A percentile compares a stretch with the other conserved stretches of the same genome.
These are phyloP conservation scores for Myotis lucifugus DNA, from an alignment of 2,113 vertebrate genomes.

Conservation along the genomic window DNA sequence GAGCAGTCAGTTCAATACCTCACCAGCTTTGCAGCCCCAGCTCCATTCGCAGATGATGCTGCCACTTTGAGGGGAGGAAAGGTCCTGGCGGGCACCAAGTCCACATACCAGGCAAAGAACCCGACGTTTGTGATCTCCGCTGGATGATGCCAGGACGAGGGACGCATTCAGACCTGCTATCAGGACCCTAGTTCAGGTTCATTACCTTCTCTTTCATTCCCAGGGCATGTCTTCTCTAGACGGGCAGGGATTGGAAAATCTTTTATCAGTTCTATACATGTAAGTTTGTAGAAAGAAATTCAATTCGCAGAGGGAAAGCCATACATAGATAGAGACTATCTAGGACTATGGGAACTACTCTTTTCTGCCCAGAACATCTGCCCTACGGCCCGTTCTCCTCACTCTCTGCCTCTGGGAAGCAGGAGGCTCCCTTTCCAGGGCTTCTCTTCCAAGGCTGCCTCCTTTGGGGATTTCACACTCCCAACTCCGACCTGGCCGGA, in stretches of 20 bases:
- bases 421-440: not conserved
- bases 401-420: not conserved
- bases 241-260: not conserved
- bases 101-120: not conserved
- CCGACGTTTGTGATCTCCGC: not conserved
- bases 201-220: not conserved
- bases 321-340: not conserved
- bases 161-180: not conserved
- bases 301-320: not conserved
- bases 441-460: not conserved
- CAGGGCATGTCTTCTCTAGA: not conserved
- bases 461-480: not conserved
- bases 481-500: not conserved
- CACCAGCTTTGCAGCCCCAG: not conserved
- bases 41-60: not conserved
- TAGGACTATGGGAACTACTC: not conserved
- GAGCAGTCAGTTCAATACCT: not conserved
- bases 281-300: slow-evolving; percentile 16
- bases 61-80: not conserved
- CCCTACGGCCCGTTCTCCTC: not conserved
- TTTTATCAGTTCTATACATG: not conserved
- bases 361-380: not conserved
- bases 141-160: no score
- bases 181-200: not conserved
- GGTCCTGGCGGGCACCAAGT: not conserved